Evolutionary conservation across 2,113 vertebrate species (phyloP), one percentile per base, ranked within the genome.

Genomic region (Rhynchomys soricoides): DNA sequence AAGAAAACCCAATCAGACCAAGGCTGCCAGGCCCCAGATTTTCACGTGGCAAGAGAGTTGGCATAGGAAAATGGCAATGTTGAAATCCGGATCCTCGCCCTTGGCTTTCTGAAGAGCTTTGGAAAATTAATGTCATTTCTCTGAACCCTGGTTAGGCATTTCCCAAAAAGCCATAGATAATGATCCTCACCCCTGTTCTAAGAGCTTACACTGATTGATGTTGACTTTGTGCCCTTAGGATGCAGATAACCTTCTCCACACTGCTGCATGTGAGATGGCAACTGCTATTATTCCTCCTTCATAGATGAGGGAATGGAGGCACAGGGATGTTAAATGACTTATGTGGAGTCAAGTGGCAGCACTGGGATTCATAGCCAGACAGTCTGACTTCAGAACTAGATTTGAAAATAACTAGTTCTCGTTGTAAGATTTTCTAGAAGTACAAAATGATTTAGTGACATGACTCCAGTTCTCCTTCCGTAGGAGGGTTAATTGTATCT

Each of bases 61-160:
- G 21, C 15, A 12, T 52, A 66, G 89, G 40, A 75, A 43, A 64
- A 78, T 5, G 4, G 37, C 90, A 59, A 59, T 7, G 73, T 71
- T 64, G 21, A 88, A 73, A 71, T 90, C 22, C 78, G 15, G 37
- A 37, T 55, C 34, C 34, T 70, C 10, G 15, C 48, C 82, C 26
- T 90, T 75, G 50, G 89, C 24, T 45, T 40, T 90, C 86, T 75
- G 50, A 89, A 93, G 66, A 96, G 87, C 87, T 86, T n/a, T 73
- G n/a, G 87, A 83, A 87, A 95, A 77, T 78, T 71, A 57, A 83
- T 92, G 93, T 90, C 64, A 82, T 40, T 37, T 88, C 64, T 93
- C 87, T 85, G 34, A 92, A 74, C 19, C 16, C 62, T 55, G 50
- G 29, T 71, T 79, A 70, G 57, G 34, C 83, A 45, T 87, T 94